phyloP scores from a whole-genome alignment of 2,113 vertebrate genomes.

The Otolemur garnettii region DNA sequence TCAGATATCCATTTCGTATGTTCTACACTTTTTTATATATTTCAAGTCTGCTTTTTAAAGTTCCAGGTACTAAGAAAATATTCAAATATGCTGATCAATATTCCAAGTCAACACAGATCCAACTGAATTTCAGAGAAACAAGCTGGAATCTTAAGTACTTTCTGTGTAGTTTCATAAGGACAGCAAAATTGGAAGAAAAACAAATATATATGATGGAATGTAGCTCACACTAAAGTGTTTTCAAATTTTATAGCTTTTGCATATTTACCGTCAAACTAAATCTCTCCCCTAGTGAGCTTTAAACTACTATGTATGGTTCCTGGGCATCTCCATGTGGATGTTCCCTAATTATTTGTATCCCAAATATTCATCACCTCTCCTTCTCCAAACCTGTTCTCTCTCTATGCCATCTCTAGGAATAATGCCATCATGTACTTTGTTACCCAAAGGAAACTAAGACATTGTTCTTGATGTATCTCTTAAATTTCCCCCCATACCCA shows the following conservation, averaged over 20 bases:
- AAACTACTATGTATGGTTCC: neutral
- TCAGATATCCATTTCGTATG: neutral
- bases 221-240: neutral
- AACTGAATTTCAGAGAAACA: constrained; percentile 18
- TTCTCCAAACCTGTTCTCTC: neutral
- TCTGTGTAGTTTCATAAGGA: neutral
- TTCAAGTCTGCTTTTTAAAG: constrained; percentile 23
- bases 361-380: neutral
- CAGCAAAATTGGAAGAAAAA: constrained; percentile 21
- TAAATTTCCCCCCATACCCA: neutral
- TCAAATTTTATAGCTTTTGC: constrained; percentile 6
- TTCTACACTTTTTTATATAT: neutral
- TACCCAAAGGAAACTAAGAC: neutral
- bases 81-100: constrained; percentile 46
- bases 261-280: neutral
- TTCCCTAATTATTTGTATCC: neutral
- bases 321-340: neutral
- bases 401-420: neutral
- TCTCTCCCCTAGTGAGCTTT: neutral
- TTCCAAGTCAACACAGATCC: constrained; percentile 14
- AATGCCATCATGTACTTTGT: neutral
- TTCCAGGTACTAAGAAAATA: neutral
- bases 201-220: neutral
- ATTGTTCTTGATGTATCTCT: neutral
- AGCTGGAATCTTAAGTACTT: neutral